Evolutionary conservation across 2,888 invertebrate species (phyloP), one percentile per base, ranked within the genome.

Genomic region (Crepidodera aurea): DNA sequence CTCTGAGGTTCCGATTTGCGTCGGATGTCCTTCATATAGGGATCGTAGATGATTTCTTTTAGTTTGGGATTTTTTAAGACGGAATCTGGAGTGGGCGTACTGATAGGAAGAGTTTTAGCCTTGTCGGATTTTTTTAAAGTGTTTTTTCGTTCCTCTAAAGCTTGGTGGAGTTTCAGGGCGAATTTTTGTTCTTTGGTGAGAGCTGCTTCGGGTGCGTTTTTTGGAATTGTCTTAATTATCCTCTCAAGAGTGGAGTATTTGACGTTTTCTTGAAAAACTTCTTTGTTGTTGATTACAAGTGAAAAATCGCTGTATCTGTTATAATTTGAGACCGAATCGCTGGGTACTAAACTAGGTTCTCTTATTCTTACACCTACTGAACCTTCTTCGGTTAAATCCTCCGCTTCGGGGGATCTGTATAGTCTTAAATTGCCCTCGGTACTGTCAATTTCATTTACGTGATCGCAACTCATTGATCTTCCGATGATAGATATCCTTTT

Each of bases 131-230:
- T 76, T 34, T 71, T 73, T 19, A 78, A 51, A 1, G 75, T 72
- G 6, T 69, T 66, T 63, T 77, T 76, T 19, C 67, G 57, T 25
- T 73, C 75, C n/a, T 75, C 72, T 53, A 77, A 63, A 8, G 75
- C 72, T n/a, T 65, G 57, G 51, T 73, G 73, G 12, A 78, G 58
- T 50, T 73, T 75, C 22, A 73, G 19, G 8, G 77, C 75, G 51
- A 77, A 77, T 40, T 65, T 64, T 56, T 78, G 75, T 58, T 78
- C 77, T 39, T 74, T 73, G 4, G 70, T 75, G 6, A 78, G 53
- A 42, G 71, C 56, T 12, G 64, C 59, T 50, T 74, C 72, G 0
- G 75, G 68, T 2, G 64, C 42, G 13, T 71, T 68, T 4, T 69
- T 69, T 22, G 76, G 75, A 32, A 78, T 77, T 8, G 66, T 59